phyloP scores from a whole-genome alignment of 2,888 invertebrate species.

The Auanema sp. region DNA sequence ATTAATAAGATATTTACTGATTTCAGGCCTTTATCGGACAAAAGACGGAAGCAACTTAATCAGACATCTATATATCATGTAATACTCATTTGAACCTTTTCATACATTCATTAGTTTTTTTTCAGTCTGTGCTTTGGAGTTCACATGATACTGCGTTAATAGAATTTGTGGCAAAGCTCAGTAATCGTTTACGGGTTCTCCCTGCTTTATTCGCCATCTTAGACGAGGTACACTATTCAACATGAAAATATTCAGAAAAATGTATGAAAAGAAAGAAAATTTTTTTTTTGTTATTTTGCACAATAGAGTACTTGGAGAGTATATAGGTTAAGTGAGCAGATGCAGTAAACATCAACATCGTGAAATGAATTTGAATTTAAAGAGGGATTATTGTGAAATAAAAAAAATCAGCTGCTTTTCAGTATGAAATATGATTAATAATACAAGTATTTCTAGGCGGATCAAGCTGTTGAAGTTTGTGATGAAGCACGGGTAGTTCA shows the following conservation, averaged over 20 bases:
- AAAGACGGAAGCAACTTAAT: constrained; percentile 41
- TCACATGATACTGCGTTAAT: constrained; percentile 52
- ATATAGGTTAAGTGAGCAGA: too few species aligned
- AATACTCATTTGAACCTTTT: constrained; percentile 18
- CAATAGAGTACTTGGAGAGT: too few species aligned
- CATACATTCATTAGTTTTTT: constrained; percentile 8
- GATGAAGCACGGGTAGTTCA: constrained; percentile 63
- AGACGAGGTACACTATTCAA: constrained; percentile 45
- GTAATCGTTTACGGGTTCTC: constrained; percentile 57
- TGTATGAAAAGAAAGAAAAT: too few species aligned
- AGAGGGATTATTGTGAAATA: too few species aligned
- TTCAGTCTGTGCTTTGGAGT: constrained; percentile 45
- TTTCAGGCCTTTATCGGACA: constrained; percentile 49
- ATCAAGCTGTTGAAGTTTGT: constrained; percentile 63
- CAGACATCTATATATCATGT: constrained; percentile 52
- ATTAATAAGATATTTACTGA: constrained; percentile 4
- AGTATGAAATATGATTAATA: background rate
- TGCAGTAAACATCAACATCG: too few species aligned
- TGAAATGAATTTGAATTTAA: too few species aligned
- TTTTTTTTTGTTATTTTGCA: too few species aligned
- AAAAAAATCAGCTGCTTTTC: background rate
- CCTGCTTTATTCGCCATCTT: constrained; percentile 62
- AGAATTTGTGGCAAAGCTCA: constrained; percentile 54
- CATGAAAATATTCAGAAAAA: too few species aligned
- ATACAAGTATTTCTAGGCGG: constrained; percentile 40